Conservation (phyloP, 2,888 invertebrate species). For the Gasteruption jaculator region DNA sequence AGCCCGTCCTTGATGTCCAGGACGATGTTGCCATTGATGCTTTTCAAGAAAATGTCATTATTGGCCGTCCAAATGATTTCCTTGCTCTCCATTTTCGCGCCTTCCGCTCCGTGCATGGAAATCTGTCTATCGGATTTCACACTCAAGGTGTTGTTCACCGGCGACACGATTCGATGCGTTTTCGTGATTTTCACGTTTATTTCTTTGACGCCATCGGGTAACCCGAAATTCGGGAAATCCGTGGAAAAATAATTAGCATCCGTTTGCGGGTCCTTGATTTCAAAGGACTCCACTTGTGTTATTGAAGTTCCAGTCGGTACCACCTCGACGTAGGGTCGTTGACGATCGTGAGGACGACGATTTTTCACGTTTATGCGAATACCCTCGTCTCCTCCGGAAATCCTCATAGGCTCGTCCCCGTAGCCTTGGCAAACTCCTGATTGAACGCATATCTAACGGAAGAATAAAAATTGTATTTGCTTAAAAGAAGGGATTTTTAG, state of each 20-base stretch:
- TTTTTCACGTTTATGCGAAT: slow-evolving; percentile 44
- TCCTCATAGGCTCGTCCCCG: slow-evolving; percentile 49
- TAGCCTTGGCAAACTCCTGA: slow-evolving; percentile 48
- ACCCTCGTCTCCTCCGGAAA: slow-evolving; percentile 46
- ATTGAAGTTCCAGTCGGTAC: slow-evolving; percentile 67
- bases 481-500: no score
- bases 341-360: slow-evolving; percentile 30
- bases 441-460: slow-evolving; percentile 47
- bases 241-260: slow-evolving; percentile 65
- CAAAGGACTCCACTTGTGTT: slow-evolving; percentile 65
- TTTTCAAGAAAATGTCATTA: slow-evolving; percentile 72
- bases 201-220: slow-evolving; percentile 65
- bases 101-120: slow-evolving; percentile 75
- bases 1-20: slow-evolving; percentile 69
- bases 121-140: slow-evolving; percentile 68
- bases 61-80: slow-evolving; percentile 73
- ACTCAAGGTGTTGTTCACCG: slow-evolving; percentile 63
- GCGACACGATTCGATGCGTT: slow-evolving; percentile 70
- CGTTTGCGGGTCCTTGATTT: slow-evolving; percentile 63
- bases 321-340: slow-evolving; percentile 44
- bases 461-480: no score
- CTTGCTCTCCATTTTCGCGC: slow-evolving; percentile 68
- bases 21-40: slow-evolving; percentile 70
- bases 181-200: slow-evolving; percentile 65
- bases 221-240: slow-evolving; percentile 65